phyloP scores from a whole-genome alignment of 2,888 invertebrate genomes.

The Ennomos fuscantarius region DNA sequence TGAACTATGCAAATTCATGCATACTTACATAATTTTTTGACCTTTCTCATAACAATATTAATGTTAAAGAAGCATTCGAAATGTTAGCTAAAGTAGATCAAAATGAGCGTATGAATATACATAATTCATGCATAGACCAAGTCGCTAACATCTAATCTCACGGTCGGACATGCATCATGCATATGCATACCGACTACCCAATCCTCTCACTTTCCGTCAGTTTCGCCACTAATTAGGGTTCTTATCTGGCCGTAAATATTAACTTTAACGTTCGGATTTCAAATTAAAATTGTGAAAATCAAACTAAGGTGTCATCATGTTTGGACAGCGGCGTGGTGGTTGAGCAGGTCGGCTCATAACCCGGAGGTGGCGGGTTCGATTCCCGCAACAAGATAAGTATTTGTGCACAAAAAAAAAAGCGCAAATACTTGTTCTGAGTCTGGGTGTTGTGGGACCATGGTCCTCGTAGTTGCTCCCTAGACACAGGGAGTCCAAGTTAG shows the following conservation, averaged over 20 bases:
- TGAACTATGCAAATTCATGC: not conserved
- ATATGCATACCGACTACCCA: slow-evolving; percentile 17
- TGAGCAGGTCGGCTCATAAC: too few species aligned
- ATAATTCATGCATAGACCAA: slow-evolving; percentile 2
- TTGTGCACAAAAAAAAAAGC: too few species aligned
- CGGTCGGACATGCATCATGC: slow-evolving; percentile 26
- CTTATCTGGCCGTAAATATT: slow-evolving; percentile 21
- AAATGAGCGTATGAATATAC: slow-evolving; percentile 6
- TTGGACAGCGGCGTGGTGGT: too few species aligned
- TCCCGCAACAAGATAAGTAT: too few species aligned
- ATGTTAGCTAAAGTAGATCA: not conserved
- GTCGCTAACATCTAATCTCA: slow-evolving; percentile 19
- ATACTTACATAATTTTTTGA: not conserved
- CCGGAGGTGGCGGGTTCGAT: too few species aligned
- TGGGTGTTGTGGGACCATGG: too few species aligned
- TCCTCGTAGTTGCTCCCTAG: too few species aligned
- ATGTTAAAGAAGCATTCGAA: slow-evolving; percentile 7
- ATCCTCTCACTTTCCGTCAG: slow-evolving; percentile 27
- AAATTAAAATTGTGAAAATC: too few species aligned
- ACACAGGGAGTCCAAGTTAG: too few species aligned
- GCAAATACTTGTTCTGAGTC: too few species aligned
- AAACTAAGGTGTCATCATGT: too few species aligned
- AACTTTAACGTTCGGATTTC: slow-evolving; percentile 8
- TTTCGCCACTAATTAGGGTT: slow-evolving; percentile 27
- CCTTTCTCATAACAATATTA: slow-evolving; percentile 1